A percentile compares a stretch with the other conserved stretches of the same genome.
Conservation (phyloP, 2,797 vertebrate genomes). For the Florisuga fusca region DNA sequence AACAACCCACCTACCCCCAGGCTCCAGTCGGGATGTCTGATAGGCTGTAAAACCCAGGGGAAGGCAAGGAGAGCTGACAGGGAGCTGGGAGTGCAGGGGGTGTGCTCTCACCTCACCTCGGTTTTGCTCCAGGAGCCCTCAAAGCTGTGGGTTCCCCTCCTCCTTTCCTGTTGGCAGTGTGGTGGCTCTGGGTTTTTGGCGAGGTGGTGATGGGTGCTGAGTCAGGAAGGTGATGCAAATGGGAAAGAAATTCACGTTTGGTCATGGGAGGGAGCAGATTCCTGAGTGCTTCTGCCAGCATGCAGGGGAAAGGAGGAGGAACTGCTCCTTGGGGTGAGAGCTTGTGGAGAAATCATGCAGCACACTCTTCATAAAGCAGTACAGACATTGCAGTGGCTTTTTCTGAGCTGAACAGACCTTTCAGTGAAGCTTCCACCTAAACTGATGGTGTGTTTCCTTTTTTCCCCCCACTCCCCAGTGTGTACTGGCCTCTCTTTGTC, state of each 20-base stretch:
- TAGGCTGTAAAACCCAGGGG: rapidly evolving
- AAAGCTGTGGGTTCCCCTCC: background rate
- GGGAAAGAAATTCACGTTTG: rapidly evolving
- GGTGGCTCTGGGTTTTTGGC: background rate
- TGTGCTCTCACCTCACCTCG: background rate
- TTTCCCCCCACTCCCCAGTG: slow-evolving; percentile 69
- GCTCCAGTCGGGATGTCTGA: rapidly evolving
- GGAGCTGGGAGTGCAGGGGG: rapidly evolving
- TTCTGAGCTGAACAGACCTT: background rate
- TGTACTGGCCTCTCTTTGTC: slow-evolving; percentile 96
- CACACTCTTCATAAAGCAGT: rapidly evolving
- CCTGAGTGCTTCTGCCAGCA: too few species aligned
- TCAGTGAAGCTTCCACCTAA: rapidly evolving
- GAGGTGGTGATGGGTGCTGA: rapidly evolving
- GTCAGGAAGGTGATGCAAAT: background rate
- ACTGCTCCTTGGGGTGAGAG: background rate
- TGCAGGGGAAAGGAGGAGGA: rapidly evolving
- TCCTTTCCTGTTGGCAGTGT: background rate
- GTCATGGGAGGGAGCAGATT: rapidly evolving
- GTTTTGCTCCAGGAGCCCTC: background rate
- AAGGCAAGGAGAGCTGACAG: rapidly evolving
- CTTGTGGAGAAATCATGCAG: background rate
- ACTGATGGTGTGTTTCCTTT: background rate
- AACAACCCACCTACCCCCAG: rapidly evolving
- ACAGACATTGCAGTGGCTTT: background rate